Percentiles rank a stretch among this genome's conserved stretches.
These are phyloP conservation scores for Pollimyrus isidori DNA, from an alignment of 2,113 vertebrate species.

Conservation along the genomic window DNA sequence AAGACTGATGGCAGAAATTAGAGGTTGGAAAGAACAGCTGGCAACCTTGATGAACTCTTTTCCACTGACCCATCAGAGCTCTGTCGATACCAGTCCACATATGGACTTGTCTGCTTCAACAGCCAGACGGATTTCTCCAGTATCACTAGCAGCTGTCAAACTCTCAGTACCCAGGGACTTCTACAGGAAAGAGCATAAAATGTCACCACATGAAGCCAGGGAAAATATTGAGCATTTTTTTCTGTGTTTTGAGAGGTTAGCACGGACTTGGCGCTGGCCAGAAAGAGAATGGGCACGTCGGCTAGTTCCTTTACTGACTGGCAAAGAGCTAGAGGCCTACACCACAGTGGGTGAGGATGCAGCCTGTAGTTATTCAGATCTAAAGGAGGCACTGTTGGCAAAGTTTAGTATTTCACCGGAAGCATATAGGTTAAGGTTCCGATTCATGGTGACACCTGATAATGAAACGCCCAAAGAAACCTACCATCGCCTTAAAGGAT, in stretches of 20 bases:
- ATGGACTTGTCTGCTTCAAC: background rate
- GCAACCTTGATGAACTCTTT: background rate
- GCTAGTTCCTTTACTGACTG: conserved; percentile 4
- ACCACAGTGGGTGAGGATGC: background rate
- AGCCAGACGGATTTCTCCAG: background rate
- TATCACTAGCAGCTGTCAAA: background rate
- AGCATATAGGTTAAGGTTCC: conserved; percentile 7
- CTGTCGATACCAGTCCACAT: background rate
- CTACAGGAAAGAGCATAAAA: background rate
- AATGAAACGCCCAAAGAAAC: conserved; percentile 7
- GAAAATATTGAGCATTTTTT: conserved; percentile 20
- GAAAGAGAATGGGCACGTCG: conserved; percentile 6
- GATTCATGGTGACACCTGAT: background rate
- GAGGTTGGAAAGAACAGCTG: background rate
- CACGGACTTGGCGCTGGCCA: conserved; percentile 6
- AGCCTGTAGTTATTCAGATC: background rate
- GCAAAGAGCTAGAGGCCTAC: conserved; percentile 19
- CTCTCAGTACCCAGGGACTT: background rate
- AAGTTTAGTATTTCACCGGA: conserved; percentile 8
- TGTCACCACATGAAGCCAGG: background rate
- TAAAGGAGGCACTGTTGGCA: conserved; percentile 2
- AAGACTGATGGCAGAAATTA: background rate
- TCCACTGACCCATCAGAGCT: background rate
- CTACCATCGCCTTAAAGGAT: background rate
- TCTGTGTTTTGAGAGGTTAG: conserved; percentile 1